These are phyloP conservation scores for Etheostoma cragini DNA, from an alignment of 2,113 vertebrate species.

Conservation along the genomic window DNA sequence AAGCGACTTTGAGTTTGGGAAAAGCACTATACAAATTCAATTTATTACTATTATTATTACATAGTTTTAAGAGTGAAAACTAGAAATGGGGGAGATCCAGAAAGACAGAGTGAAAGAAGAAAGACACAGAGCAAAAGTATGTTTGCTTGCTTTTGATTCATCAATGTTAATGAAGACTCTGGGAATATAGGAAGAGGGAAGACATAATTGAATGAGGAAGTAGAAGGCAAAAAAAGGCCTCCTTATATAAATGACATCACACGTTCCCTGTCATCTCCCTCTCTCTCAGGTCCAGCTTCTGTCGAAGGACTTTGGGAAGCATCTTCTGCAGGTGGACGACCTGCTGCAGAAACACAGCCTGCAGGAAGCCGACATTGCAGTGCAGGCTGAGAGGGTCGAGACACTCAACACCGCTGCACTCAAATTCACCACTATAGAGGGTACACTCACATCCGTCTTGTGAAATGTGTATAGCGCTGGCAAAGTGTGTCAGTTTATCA, in stretches of 20 bases:
- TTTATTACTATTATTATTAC: no score
- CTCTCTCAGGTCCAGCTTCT: slow-evolving; percentile 85
- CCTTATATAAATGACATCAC: background rate
- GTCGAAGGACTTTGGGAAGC: slow-evolving; percentile 93
- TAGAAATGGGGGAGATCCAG: background rate
- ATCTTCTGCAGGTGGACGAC: slow-evolving; percentile 94
- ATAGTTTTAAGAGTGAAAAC: background rate
- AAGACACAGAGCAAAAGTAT: background rate
- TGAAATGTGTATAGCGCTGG: background rate
- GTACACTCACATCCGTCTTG: slow-evolving; percentile 65
- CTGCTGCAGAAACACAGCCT: slow-evolving; percentile 94
- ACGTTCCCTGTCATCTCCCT: background rate
- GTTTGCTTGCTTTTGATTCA: background rate
- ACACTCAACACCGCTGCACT: slow-evolving; percentile 90
- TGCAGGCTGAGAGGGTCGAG: slow-evolving; percentile 91
- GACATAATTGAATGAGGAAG: background rate
- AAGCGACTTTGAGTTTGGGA: no score
- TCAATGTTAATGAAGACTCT: background rate
- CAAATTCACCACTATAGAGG: slow-evolving; percentile 90
- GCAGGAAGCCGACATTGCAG: slow-evolving; percentile 90
- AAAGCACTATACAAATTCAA: no score
- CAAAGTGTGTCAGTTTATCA: background rate
- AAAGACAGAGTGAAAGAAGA: background rate
- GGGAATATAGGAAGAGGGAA: background rate
- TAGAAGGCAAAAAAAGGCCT: background rate